Percentiles rank a stretch among this genome's conserved stretches.
These are phyloP conservation scores for Python bivittatus DNA, from an alignment of 2,113 vertebrate genomes.

Conservation along the genomic window DNA sequence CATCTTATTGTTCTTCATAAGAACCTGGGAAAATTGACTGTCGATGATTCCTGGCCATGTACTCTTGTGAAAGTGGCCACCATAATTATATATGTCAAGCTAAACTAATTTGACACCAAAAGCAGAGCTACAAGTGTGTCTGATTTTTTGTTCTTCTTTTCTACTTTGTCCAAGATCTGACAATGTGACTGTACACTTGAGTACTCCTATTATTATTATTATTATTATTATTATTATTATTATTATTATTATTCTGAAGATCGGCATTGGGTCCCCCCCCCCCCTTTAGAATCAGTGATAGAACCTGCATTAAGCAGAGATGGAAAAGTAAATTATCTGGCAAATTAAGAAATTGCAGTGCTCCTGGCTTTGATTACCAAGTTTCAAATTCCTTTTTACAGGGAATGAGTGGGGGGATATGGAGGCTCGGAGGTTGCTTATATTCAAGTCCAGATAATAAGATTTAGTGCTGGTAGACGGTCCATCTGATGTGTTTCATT, in stretches of 20 bases:
- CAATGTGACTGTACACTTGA: rapidly evolving
- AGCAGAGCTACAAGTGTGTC: not conserved
- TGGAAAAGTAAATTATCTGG: not conserved
- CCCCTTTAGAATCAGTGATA: not conserved
- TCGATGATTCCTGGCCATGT: not conserved
- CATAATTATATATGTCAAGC: not conserved
- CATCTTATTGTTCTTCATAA: not conserved
- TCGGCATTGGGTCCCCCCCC: not conserved
- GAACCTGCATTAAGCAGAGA: not conserved
- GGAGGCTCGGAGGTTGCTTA: not conserved
- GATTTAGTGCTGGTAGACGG: not conserved
- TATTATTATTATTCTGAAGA: not conserved
- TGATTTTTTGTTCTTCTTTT: constrained; percentile 11
- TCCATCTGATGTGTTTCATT: not conserved
- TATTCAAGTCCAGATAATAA: not conserved
- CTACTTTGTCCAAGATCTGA: not conserved
- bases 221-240: not conserved
- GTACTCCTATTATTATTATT: not conserved
- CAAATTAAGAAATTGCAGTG: not conserved
- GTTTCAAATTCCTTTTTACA: not conserved
- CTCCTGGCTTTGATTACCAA: not conserved
- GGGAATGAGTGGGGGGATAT: not conserved
- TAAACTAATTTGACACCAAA: constrained; percentile 6
- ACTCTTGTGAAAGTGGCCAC: not conserved
- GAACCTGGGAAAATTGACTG: constrained; percentile 33